Evolutionary conservation across 1,140 invertebrate species (phyloP).

Genomic region (Heliothis virescens): DNA sequence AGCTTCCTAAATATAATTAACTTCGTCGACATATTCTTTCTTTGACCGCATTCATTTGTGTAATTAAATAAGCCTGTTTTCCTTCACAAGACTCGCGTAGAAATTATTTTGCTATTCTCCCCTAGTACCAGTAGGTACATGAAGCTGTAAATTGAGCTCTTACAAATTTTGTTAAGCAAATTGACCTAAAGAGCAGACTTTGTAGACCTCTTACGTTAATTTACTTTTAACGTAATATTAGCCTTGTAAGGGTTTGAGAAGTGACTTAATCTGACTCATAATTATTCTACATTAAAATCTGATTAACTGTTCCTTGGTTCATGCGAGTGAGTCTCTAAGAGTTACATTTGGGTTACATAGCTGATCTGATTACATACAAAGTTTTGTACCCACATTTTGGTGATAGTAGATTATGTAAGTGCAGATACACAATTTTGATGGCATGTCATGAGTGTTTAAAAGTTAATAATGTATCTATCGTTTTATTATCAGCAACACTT

Average conservation of each 20-base stretch:
- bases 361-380: too few species aligned
- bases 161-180: constrained; percentile 27
- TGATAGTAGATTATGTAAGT: not conserved
- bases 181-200: constrained; percentile 30
- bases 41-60: constrained; percentile 27
- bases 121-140: not conserved
- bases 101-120: not conserved
- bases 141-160: constrained; percentile 9
- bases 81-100: not conserved
- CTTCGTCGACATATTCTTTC: constrained; percentile 1
- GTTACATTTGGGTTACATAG: too few species aligned
- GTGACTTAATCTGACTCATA: not conserved
- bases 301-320: too few species aligned
- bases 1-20: constrained; percentile 35
- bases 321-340: too few species aligned
- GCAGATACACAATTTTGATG: not conserved
- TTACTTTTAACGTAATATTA: constrained; percentile 36
- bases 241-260: constrained; percentile 2
- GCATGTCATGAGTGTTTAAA: not conserved
- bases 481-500: not conserved
- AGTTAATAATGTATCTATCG: constrained; percentile 11
- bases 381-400: too few species aligned
- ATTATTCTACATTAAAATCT: not conserved
- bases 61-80: constrained; percentile 36
- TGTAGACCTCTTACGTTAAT: constrained; percentile 36